Conservation (phyloP, 2,797 vertebrate genomes). For the Mus caroli region DNA sequence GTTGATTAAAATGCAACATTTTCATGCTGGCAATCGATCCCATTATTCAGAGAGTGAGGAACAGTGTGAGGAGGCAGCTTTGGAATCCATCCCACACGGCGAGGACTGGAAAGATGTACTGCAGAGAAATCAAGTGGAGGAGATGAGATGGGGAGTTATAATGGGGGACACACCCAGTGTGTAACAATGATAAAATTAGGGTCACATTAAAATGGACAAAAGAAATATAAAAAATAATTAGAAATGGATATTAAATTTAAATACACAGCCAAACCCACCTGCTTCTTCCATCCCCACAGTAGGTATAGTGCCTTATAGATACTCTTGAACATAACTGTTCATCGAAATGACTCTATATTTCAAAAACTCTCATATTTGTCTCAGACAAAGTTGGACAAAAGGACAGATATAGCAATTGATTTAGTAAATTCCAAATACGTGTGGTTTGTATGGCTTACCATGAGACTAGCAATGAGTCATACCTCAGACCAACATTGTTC, state of each 20-base stretch:
- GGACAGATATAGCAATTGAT: constrained; percentile 78
- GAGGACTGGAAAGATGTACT: not conserved
- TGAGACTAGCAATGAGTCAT: constrained; percentile 73
- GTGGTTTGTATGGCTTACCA: constrained; percentile 59
- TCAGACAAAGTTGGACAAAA: constrained; percentile 9
- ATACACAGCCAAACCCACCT: not conserved
- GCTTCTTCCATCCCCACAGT: not conserved
- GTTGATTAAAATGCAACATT: not conserved
- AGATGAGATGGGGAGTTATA: not conserved
- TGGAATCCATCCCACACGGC: not conserved
- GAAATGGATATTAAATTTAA: not conserved
- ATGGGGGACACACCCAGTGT: not conserved
- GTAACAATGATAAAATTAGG: not conserved
- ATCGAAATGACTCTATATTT: not conserved
- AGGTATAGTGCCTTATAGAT: not conserved
- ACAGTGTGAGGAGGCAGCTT: not conserved
- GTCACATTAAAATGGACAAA: not conserved
- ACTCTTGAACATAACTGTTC: not conserved
- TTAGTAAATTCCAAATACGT: constrained; percentile 77
- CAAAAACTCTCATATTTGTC: not conserved
- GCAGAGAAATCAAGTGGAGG: not conserved
- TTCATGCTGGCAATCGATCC: not conserved
- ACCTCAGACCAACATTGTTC: constrained; percentile 74
- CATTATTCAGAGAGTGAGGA: not conserved
- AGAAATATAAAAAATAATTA: not conserved